Evolutionary conservation across 2,113 vertebrate genomes (phyloP), one percentile per base, ranked within the genome.

Genomic region (Vulpes lagopus): DNA sequence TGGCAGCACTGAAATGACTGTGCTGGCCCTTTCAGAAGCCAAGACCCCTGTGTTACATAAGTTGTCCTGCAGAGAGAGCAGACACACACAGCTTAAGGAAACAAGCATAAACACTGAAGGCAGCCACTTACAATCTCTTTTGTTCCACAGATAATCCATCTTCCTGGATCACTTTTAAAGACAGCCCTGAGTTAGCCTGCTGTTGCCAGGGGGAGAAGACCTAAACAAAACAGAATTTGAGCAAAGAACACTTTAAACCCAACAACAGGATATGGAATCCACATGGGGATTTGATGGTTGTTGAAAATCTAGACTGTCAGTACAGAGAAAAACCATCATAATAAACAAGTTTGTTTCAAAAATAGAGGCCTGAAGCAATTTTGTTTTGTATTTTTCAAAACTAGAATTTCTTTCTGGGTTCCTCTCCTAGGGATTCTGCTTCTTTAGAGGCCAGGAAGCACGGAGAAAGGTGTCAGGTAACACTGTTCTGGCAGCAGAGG

Each of bases 201-300:
- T 98, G 98, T 97, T 99, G 98, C 99, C 99, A 99, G 0, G 97
- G 97, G 65, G 99, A 98, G 97, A 99, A 99, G 98, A 99, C 99
- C 99, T 99, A 97, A 97, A 99, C 11, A 97, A 98, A 98, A 6
- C 92, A 98, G n/a, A 98, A 65, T 97, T 96, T 96, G 92, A 96
- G 97, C 95, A 98, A 98, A 96, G 94, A 93, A 97, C 93, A 97
- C 94, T 98, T 98, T 94, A 97, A 98, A 97, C 57, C 27, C 97
- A 96, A 96, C 94, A 98, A 98, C 97, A 98, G 98, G 97, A 98
- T 97, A 97, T 97, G 93, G 96, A 96, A 97, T 73, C 94, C 98
- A 97, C 98, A 96, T 91, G 96, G 97, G 96, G 95, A 97, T 96
- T 97, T 97, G 96, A 97, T 79, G 84, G 79, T 49, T 91, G 97